Conservation (phyloP, 2,797 vertebrate species). For the Dryobates pubescens region DNA sequence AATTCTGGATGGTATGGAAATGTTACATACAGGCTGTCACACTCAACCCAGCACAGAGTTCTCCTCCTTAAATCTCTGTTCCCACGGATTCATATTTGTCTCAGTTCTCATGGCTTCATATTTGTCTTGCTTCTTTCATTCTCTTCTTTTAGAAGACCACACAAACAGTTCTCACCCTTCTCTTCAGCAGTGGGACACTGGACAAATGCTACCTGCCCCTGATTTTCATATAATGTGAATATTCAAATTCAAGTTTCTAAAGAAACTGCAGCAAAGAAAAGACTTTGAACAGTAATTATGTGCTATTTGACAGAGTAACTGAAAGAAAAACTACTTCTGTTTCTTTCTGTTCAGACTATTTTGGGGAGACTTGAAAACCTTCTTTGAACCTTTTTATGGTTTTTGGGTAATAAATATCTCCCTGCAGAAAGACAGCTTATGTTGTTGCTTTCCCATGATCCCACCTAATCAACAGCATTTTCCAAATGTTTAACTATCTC, state of each 20-base stretch:
- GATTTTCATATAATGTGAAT: background rate
- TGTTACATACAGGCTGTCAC: background rate
- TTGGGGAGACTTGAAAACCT: background rate
- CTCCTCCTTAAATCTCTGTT: background rate
- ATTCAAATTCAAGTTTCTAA: background rate
- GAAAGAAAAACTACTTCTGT: background rate
- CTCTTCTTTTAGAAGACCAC: background rate
- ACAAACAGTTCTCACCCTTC: background rate
- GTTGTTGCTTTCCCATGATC: background rate
- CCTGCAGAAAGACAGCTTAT: background rate
- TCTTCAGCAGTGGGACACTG: background rate
- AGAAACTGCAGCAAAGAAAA: background rate
- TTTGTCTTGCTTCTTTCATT: background rate
- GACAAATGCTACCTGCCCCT: background rate
- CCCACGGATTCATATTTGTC: background rate
- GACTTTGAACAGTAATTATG: background rate
- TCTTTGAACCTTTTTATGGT: background rate
- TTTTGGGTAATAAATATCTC: slow-evolving; percentile 24
- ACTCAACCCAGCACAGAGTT: background rate
- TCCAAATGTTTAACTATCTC: background rate
- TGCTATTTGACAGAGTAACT: background rate
- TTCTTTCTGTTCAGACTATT: background rate
- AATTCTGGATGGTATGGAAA: background rate
- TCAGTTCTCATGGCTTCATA: background rate
- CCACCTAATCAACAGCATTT: slow-evolving; percentile 2